Evolutionary conservation across 2,113 vertebrate genomes (phyloP).

Genomic region (Eidolon helvum): DNA sequence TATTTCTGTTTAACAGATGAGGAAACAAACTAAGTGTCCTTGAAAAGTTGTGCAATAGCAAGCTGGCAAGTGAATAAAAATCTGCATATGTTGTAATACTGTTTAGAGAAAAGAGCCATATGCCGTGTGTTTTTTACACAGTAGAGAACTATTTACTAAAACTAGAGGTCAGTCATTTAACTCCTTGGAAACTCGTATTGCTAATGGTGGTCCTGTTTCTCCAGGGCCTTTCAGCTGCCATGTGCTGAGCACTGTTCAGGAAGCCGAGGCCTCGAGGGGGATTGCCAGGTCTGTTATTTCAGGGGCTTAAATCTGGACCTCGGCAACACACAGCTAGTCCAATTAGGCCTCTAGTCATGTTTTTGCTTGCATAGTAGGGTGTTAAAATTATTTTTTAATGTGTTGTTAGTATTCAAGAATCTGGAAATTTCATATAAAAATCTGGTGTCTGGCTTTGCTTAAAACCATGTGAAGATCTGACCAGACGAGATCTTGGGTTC

Average conservation of each 20-base stretch:
- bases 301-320: not conserved
- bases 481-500: not conserved
- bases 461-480: not conserved
- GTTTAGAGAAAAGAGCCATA: slow-evolving; percentile 49
- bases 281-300: not conserved
- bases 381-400: not conserved
- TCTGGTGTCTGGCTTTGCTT: not conserved
- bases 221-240: not conserved
- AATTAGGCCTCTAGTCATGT: not conserved
- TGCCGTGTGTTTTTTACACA: slow-evolving; percentile 1
- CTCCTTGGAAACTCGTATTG: not conserved
- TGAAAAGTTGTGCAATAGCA: slow-evolving; percentile 40
- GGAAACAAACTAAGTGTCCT: slow-evolving; percentile 33
- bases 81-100: slow-evolving; percentile 28
- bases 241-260: not conserved
- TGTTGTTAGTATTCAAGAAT: slow-evolving; percentile 5
- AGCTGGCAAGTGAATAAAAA: slow-evolving; percentile 37
- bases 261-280: not conserved
- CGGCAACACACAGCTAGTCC: no score
- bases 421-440: not conserved
- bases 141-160: slow-evolving; percentile 15
- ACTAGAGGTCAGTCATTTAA: not conserved
- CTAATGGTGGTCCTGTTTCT: not conserved
- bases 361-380: not conserved
- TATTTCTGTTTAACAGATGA: slow-evolving; percentile 43